These are phyloP conservation scores for human DNA, from an alignment of 2,113 vertebrate genomes.

Conservation along the genomic window GRCh38 chr11:84071501-84072000, in stretches of 20 bases:
- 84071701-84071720: not conserved
- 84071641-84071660: not conserved
- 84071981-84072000: not conserved
- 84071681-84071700: not conserved
- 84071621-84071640: not conserved
- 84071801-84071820: not conserved
- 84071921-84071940: not conserved
- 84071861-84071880: not conserved
- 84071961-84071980: not conserved
- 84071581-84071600: not conserved
- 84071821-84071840: not conserved
- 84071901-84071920: not conserved
- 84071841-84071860: not conserved
- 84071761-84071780: not conserved
- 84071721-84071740: not conserved
- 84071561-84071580: not conserved
- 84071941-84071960: not conserved
- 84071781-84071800: not conserved
- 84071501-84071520: too few species aligned
- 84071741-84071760: not conserved
- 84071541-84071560: not conserved
- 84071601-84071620: not conserved
- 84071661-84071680: not conserved
- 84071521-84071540: not conserved
- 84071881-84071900: not conserved